Conservation (phyloP, 2,113 vertebrate species). For the Prinia subflava region DNA sequence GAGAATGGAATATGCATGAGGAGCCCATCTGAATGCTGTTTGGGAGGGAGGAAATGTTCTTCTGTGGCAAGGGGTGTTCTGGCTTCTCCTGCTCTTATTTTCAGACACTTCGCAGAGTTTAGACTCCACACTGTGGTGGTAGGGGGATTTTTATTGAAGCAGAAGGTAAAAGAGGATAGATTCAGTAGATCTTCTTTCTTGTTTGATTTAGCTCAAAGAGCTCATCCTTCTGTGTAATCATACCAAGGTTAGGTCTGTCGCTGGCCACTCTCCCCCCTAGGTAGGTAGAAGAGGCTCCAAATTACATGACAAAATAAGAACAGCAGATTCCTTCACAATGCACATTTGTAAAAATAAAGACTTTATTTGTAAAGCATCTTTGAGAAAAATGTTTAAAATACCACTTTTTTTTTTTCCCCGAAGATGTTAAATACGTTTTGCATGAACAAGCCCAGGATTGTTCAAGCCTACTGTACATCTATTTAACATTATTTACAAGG, state of each 20-base stretch:
- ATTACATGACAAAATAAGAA: background rate
- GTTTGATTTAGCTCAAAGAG: background rate
- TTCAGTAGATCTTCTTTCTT: background rate
- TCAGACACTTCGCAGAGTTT: background rate
- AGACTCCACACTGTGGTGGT: background rate
- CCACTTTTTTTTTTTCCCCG: background rate
- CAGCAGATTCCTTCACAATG: background rate
- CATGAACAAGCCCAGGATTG: background rate
- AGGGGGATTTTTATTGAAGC: background rate
- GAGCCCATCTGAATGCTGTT: background rate
- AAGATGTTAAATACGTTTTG: background rate
- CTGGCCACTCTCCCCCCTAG: background rate
- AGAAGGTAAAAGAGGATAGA: background rate
- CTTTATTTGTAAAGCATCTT: constrained; percentile 35
- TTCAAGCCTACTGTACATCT: background rate
- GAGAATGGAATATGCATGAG: background rate
- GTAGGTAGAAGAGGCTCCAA: background rate
- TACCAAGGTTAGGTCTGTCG: background rate
- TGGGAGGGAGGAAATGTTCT: background rate
- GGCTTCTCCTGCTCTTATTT: background rate
- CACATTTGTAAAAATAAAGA: constrained; percentile 17
- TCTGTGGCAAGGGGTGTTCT: background rate
- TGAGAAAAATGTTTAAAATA: background rate
- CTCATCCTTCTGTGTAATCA: background rate
- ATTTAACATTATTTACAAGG: constrained; percentile 5